Evolutionary conservation across 2,888 invertebrate genomes (phyloP).

Genomic region (Anthoptus insignis): DNA sequence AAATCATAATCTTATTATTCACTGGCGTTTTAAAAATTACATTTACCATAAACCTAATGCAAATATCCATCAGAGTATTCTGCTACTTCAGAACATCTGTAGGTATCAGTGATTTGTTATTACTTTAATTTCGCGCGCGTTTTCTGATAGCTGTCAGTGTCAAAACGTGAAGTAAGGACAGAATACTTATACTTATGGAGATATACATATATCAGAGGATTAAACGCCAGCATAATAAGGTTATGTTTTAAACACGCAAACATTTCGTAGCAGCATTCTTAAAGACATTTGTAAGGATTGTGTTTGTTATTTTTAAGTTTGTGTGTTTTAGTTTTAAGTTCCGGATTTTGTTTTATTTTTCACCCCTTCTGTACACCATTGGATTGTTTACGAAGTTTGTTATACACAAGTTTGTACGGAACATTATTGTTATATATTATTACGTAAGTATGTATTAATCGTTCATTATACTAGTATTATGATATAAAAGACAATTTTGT

Average conservation of each 20-base stretch:
- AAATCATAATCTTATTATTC: conserved; percentile 2
- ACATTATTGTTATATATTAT: conserved; percentile 18
- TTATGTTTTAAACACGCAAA: conserved; percentile 9
- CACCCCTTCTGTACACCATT: conserved; percentile 63
- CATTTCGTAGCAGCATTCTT: conserved; percentile 73
- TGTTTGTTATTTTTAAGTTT: conserved; percentile 69
- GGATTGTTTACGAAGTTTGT: conserved; percentile 56
- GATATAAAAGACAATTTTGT: conserved; percentile 83
- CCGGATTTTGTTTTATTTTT: conserved; percentile 55
- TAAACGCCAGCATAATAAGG: conserved; percentile 1
- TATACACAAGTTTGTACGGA: conserved; percentile 46
- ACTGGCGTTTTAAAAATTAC: too few relatives aligned
- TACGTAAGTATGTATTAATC: conserved; percentile 55
- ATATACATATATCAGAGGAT: too few relatives aligned
- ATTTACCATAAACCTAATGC: too few relatives aligned
- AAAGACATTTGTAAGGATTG: conserved; percentile 77
- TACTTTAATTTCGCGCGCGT: neutral
- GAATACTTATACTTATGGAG: too few relatives aligned
- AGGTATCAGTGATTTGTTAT: too few relatives aligned
- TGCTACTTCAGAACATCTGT: too few relatives aligned
- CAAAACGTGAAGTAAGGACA: neutral
- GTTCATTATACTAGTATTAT: conserved; percentile 55
- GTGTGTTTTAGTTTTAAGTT: conserved; percentile 66
- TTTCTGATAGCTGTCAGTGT: neutral
- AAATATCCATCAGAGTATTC: too few relatives aligned